Evolutionary conservation across 1,140 invertebrate species (phyloP), one percentile per base, ranked within the genome.

Genomic region (Euura saliciscinereae): DNA sequence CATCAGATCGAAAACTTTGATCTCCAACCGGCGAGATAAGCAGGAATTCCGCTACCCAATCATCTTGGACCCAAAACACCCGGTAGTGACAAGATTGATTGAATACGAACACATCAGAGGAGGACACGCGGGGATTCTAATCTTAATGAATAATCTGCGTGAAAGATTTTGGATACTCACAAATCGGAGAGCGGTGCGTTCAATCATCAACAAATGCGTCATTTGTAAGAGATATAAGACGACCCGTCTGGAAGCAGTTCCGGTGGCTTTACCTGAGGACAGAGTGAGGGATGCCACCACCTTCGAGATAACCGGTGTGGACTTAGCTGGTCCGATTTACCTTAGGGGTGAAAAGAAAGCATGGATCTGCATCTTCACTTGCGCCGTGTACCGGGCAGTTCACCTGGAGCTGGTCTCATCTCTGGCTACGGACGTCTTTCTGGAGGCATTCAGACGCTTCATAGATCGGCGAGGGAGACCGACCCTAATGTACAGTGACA

Each of bases 261-360:
- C 86, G 85, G 83, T 73, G 6, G 72, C 82, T 43, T 75, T 86
- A 68, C 75, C 75, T 8, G 13, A 64, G 4, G 65, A 67, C 3
- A 43, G 82, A 72, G 77, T 85, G 1, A 72, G n/a, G 44, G 73
- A 76, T n/a, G 44, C 77, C 7, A 66, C 71, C 5, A 73, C 82
- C n/a, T 88, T 88, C 71, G 13, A 71, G 10, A 75, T 78, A 45
- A 64, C 69, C 10, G 87, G 86, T 3, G 68, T 86, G 2, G 87
- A 88, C 71, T 88, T 80, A 73, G 82, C 82, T 11, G 87, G 87
- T 7, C 87, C 86, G 4, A 71, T 81, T 71, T 43, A 65, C 5
- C 68, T 80, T 13, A 75, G 75, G 10, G 73, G 74, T 59, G 70
- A 73, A 45, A 51, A 68, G 11, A 81, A 80, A 69, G 74, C 69